phyloP scores from a whole-genome alignment of 2,888 invertebrate genomes.

The Phaonia tiefii region DNA sequence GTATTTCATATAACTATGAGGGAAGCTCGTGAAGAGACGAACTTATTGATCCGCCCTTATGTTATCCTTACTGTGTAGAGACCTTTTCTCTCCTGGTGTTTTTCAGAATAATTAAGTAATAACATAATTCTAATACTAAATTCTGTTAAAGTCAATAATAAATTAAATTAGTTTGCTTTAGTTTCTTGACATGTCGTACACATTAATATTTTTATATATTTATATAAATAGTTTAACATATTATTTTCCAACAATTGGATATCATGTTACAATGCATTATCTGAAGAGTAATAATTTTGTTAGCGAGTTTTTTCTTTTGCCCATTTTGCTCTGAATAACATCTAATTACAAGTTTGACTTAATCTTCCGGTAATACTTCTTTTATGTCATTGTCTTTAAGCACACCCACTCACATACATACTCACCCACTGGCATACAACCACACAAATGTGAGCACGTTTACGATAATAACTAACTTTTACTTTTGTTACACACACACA shows the following conservation, averaged over 20 bases:
- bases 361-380: constrained; percentile 57
- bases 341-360: constrained; percentile 61
- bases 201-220: too few species aligned
- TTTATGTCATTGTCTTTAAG: constrained; percentile 48
- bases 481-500: constrained; percentile 49
- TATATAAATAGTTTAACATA: background rate
- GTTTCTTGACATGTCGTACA: too few species aligned
- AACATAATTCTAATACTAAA: too few species aligned
- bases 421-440: background rate
- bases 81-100: too few species aligned
- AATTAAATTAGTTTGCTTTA: too few species aligned
- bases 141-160: too few species aligned
- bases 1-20: too few species aligned
- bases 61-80: too few species aligned
- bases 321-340: constrained; percentile 26
- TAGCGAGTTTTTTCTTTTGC: background rate
- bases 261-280: background rate
- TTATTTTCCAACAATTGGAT: background rate
- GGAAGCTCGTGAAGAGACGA: too few species aligned
- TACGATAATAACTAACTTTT: constrained; percentile 61
- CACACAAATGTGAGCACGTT: constrained; percentile 58
- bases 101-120: too few species aligned
- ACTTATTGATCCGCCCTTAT: too few species aligned
- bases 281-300: constrained; percentile 17
- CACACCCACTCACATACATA: background rate